Base-by-base conservation (phyloP, 2,113 vertebrate genomes). In the Tupaia chinensis region DNA sequence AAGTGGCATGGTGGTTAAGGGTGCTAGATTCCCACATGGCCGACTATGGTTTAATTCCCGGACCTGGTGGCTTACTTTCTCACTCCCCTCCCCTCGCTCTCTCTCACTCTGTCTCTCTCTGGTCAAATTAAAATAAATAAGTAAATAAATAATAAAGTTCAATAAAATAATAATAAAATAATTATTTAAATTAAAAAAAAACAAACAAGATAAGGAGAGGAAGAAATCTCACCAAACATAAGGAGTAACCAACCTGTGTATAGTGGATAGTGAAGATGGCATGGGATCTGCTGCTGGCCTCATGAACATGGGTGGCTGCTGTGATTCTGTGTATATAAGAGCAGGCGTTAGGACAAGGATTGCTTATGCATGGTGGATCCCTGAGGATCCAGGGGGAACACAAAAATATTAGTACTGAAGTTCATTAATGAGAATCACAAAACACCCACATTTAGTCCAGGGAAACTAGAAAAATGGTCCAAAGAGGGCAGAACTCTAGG, bases 251-350 rank as follows among this genome's bases (percentile, higher is more conserved):
- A 97, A 99, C 99, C 99, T 99, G 99, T 29, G 99, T 99, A 97
- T 99, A 99, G 97, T 99, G 99, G 98, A 99, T 99, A 77, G 99
- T 99, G 98, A 99, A 99, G 98, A 99, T 99, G 97, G 99, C 99
- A 82, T 99, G 99, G 68, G 99, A 99, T 96, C 99, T 98, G 98
- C 99, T 99, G 98, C 99, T 99, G 97, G 99, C 99, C 53, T 99
- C 99, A 7, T 99, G 99, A 98, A 99, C 98, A 89, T 99, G 99
- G 3, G 99, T 99, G 81, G 99, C 99, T 89, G 99, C 99, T 2
- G 99, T 99, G 97, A 99, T 99, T 97, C 99, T 99, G 96, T 74
- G 84, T 84, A 96, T 12, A 97, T 2, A 95, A 94, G 79, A 54
- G 44, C 82, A 96, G 63, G 96, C 22, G 84, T 93, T 76, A 95